Evolutionary conservation across 2,113 vertebrate species (phyloP).

Genomic region (Bambusicola thoracicus): DNA sequence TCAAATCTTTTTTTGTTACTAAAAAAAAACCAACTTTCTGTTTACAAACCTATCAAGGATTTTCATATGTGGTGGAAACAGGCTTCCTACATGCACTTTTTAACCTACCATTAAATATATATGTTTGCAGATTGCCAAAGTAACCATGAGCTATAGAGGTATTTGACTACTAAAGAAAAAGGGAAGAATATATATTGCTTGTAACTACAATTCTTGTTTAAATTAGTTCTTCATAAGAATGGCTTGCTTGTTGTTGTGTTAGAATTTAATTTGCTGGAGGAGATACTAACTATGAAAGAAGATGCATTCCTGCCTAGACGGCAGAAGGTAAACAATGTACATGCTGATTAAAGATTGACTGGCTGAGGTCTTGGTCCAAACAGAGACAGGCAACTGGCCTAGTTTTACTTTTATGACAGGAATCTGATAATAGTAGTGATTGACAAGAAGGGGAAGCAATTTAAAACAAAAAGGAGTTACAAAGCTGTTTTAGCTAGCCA

Average conservation of each 20-base stretch:
- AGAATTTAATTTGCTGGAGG: conserved; percentile 8
- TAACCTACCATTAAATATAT: neutral
- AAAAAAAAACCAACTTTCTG: neutral
- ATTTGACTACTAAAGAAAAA: conserved; percentile 7
- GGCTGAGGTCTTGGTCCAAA: neutral
- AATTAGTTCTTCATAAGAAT: conserved; percentile 8
- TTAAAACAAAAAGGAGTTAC: neutral
- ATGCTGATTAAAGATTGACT: conserved; percentile 2
- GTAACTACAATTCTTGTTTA: conserved; percentile 11
- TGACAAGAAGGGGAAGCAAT: conserved; percentile 10
- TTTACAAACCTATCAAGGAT: neutral
- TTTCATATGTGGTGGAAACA: neutral
- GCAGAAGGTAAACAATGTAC: neutral
- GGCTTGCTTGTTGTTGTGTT: neutral
- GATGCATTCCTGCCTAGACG: neutral
- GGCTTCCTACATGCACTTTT: neutral
- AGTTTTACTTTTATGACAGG: conserved; percentile 2
- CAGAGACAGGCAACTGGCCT: conserved; percentile 1
- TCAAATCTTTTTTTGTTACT: neutral
- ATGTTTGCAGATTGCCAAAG: neutral
- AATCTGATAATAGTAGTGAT: conserved; percentile 14
- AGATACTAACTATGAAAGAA: conserved; percentile 10
- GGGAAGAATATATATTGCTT: neutral
- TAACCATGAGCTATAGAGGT: neutral
- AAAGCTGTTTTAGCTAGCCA: conserved; percentile 22